Evolutionary conservation across 1,140 invertebrate genomes (phyloP).

Genomic region (Acromyrmex charruanus): DNA sequence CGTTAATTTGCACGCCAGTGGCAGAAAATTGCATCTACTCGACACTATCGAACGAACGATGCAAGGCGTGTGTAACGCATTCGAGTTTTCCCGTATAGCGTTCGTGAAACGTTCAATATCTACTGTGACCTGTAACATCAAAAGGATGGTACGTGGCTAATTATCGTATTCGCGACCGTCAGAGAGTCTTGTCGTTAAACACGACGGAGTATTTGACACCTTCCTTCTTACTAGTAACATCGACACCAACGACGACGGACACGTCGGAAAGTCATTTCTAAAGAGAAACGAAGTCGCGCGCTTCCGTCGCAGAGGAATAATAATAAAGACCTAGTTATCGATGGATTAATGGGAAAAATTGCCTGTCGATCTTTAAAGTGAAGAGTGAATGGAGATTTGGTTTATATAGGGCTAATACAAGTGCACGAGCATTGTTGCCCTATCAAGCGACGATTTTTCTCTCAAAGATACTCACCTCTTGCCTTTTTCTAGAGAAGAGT

Average conservation of each 20-base stretch:
- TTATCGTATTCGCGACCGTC: slow-evolving; percentile 46
- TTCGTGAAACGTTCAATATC: slow-evolving; percentile 32
- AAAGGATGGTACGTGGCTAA: slow-evolving; percentile 33
- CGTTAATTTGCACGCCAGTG: slow-evolving; percentile 41
- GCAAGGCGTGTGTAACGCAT: neutral
- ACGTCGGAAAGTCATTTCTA: slow-evolving; percentile 59
- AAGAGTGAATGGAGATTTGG: slow-evolving; percentile 56
- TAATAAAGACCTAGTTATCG: slow-evolving; percentile 45
- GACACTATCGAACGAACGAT: neutral
- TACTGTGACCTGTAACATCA: slow-evolving; percentile 46
- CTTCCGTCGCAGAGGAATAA: slow-evolving; percentile 44
- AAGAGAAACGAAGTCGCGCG: slow-evolving; percentile 44
- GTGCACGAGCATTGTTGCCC: slow-evolving; percentile 49
- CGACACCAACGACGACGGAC: neutral
- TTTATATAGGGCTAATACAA: slow-evolving; percentile 44
- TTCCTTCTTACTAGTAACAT: slow-evolving; percentile 39
- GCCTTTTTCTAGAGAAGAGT: slow-evolving; percentile 56
- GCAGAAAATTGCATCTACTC: slow-evolving; percentile 37
- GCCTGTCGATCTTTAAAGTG: slow-evolving; percentile 65
- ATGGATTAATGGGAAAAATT: slow-evolving; percentile 68
- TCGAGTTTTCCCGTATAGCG: neutral
- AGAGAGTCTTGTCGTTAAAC: slow-evolving; percentile 57
- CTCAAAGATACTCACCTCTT: slow-evolving; percentile 39
- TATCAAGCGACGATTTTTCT: slow-evolving; percentile 66
- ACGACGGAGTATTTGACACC: slow-evolving; percentile 48